Percentiles rank a stretch among this genome's conserved stretches.
These are phyloP conservation scores for Lithosia quadra DNA, from an alignment of 2,888 invertebrate species.

Conservation along the genomic window DNA sequence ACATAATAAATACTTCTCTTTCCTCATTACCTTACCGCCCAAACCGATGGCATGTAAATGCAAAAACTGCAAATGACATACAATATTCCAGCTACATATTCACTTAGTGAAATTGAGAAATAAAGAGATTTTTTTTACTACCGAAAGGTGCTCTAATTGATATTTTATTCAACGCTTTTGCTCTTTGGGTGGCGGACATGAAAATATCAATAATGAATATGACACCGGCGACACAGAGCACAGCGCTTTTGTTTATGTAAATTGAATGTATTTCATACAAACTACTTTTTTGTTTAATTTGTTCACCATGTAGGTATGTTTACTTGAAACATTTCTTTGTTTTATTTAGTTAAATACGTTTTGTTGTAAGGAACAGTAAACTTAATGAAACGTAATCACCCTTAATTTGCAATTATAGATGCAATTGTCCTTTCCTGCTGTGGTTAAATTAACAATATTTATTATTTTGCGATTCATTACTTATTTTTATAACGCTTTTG, in stretches of 20 bases:
- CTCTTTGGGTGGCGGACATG: conserved; percentile 82
- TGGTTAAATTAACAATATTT: background rate
- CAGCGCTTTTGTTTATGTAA: conserved; percentile 67
- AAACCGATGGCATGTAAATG: conserved; percentile 71
- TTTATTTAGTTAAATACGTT: conserved; percentile 20
- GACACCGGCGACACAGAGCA: conserved; percentile 70
- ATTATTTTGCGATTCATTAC: background rate
- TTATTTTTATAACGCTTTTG: background rate
- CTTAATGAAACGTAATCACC: background rate
- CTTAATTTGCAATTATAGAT: background rate
- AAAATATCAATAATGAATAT: conserved; percentile 76
- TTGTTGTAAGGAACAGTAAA: background rate
- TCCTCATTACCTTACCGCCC: conserved; percentile 84
- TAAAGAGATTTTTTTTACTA: conserved; percentile 75
- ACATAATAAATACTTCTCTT: conserved; percentile 79
- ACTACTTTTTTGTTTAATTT: conserved; percentile 40
- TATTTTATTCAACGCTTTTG: conserved; percentile 82
- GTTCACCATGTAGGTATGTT: conserved; percentile 32
- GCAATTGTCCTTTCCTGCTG: background rate
- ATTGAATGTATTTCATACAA: conserved; percentile 59
- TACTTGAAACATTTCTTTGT: conserved; percentile 29
- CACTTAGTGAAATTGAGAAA: conserved; percentile 84
- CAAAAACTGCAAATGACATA: conserved; percentile 85
- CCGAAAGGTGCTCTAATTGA: conserved; percentile 82
- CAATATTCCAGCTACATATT: conserved; percentile 72